Percentiles rank a stretch among this genome's conserved stretches.
phyloP scores from a whole-genome alignment of 1,140 invertebrate genomes.

The Laupala kohalensis region DNA sequence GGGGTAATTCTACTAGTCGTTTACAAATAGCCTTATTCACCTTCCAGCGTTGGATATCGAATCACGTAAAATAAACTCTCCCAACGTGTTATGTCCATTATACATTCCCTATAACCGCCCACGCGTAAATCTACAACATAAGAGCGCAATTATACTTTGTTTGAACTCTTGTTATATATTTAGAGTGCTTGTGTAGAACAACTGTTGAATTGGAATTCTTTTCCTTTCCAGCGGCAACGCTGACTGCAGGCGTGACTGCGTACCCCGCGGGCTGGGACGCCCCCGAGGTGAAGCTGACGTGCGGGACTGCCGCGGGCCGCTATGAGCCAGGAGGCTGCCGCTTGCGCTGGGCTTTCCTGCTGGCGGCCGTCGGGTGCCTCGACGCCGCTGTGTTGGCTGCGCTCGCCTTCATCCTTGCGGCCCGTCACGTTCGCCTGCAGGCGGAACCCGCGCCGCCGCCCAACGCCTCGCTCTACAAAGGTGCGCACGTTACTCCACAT shows the following conservation, averaged over 20 bases:
- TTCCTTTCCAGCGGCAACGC: conserved; percentile 53
- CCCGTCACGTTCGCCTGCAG: conserved; percentile 69
- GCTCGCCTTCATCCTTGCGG: conserved; percentile 86
- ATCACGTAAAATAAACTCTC: too few relatives aligned
- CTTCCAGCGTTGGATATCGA: too few relatives aligned
- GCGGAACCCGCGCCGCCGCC: conserved; percentile 57
- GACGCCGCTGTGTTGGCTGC: conserved; percentile 81
- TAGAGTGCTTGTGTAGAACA: too few relatives aligned
- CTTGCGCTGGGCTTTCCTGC: conserved; percentile 87
- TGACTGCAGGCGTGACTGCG: conserved; percentile 72
- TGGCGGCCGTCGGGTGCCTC: conserved; percentile 82
- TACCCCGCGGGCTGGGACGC: conserved; percentile 90
- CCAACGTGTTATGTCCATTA: too few relatives aligned
- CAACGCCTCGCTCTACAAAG: conserved; percentile 40
- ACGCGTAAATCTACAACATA: too few relatives aligned
- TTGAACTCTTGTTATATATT: too few relatives aligned
- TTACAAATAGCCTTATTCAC: too few relatives aligned
- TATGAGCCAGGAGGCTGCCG: conserved; percentile 70
- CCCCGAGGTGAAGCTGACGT: conserved; percentile 65
- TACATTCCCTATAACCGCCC: too few relatives aligned
- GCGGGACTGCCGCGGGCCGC: conserved; percentile 62
- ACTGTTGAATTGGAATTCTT: too few relatives aligned
- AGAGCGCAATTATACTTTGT: too few relatives aligned
- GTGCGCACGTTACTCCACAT: conserved; percentile 21
- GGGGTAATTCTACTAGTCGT: too few relatives aligned